Conservation (phyloP, 2,797 vertebrate genomes). For the Astyanax mexicanus region DNA sequence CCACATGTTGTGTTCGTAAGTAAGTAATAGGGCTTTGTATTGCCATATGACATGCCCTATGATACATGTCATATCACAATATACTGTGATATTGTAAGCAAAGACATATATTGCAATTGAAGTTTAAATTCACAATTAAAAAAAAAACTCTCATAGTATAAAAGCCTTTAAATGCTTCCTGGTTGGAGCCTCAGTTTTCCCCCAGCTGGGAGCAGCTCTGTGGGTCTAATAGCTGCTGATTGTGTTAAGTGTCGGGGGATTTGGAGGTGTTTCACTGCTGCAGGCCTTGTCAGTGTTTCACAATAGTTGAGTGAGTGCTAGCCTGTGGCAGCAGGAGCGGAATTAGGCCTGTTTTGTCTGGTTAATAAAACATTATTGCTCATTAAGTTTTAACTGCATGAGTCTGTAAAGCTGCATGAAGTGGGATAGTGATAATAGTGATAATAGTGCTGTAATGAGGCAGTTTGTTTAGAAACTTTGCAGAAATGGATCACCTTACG, state of each 20-base stretch:
- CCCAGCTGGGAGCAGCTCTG: neutral
- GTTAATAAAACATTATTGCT: slow-evolving; percentile 28
- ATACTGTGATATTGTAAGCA: no score
- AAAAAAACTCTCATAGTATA: no score
- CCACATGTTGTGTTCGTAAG: no score
- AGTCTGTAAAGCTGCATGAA: neutral
- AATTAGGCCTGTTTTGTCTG: slow-evolving; percentile 25
- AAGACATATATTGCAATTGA: no score
- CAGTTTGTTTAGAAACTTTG: slow-evolving; percentile 29
- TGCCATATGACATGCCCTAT: no score
- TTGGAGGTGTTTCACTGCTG: slow-evolving; percentile 39
- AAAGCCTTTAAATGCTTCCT: neutral
- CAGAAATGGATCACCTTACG: slow-evolving; percentile 30
- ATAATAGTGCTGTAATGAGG: no score
- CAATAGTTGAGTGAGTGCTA: slow-evolving; percentile 27
- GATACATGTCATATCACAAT: no score
- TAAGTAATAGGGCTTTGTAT: no score
- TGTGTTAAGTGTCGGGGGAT: slow-evolving; percentile 47
- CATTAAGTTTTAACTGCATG: slow-evolving; percentile 7
- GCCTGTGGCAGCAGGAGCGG: slow-evolving; percentile 9
- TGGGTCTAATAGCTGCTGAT: slow-evolving; percentile 46
- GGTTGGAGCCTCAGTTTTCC: slow-evolving; percentile 4
- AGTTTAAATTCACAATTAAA: no score
- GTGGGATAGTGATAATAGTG: neutral
- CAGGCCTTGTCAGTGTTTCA: slow-evolving; percentile 26